Evolutionary conservation across 1,140 invertebrate genomes (phyloP).

Genomic region (Aleiodes sp.): DNA sequence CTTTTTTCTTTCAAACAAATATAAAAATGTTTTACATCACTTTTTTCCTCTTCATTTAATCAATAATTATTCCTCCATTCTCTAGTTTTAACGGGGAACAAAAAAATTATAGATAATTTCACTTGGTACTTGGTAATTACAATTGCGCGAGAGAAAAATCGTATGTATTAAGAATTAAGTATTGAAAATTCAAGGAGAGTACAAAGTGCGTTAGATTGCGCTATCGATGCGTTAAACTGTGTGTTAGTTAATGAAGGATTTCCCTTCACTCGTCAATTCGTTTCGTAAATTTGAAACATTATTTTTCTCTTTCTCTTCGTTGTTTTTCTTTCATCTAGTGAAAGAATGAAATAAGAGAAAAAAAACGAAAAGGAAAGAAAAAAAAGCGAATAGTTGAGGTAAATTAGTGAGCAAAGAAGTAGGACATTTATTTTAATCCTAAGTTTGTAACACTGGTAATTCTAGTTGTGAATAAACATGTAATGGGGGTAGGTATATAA

Average conservation of each 20-base stretch:
- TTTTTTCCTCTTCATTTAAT: too few relatives aligned
- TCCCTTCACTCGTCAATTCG: slow-evolving; percentile 8
- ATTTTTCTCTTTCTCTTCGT: neutral
- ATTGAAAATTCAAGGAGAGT: slow-evolving; percentile 11
- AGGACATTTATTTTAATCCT: slow-evolving; percentile 1
- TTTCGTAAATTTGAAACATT: neutral
- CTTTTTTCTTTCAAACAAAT: neutral
- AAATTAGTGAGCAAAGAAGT: neutral
- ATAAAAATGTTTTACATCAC: neutral
- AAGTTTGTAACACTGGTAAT: neutral
- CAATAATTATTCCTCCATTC: too few relatives aligned
- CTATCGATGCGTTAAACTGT: neutral
- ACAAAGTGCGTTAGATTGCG: neutral
- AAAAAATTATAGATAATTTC: too few relatives aligned
- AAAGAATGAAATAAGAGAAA: too few relatives aligned
- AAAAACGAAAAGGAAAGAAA: neutral
- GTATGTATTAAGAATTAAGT: neutral
- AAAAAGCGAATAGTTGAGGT: neutral
- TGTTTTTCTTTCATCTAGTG: neutral
- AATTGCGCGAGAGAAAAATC: neutral
- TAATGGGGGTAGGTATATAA: slow-evolving; percentile 17
- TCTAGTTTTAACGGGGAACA: too few relatives aligned
- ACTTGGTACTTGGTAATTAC: too few relatives aligned
- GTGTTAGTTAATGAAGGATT: slow-evolving; percentile 1
- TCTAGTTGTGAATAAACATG: slow-evolving; percentile 4